phyloP scores from a whole-genome alignment of 1,140 invertebrate genomes.

The Eupeodes corollae region DNA sequence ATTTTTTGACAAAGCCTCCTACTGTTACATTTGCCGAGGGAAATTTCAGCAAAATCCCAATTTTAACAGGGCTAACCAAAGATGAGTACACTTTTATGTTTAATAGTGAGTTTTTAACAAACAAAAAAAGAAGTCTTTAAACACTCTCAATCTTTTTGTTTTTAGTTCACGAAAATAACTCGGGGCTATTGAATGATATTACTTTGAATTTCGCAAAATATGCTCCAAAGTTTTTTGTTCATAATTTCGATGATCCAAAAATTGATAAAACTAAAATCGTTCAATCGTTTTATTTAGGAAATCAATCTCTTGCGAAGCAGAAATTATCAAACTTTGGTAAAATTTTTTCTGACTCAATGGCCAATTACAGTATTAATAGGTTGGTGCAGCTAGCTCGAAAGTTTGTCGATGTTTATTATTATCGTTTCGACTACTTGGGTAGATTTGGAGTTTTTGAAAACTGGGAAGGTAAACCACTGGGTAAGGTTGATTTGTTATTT shows the following conservation, averaged over 20 bases:
- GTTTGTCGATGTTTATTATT: constrained; percentile 38
- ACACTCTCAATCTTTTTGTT: too few relatives aligned
- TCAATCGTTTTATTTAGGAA: not conserved
- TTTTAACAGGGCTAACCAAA: constrained; percentile 46
- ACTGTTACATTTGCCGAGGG: constrained; percentile 41
- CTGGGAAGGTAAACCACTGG: constrained; percentile 4
- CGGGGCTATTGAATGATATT: not conserved
- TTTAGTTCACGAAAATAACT: too few relatives aligned
- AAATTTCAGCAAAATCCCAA: constrained; percentile 46
- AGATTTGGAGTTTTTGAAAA: constrained; percentile 7
- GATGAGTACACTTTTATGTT: constrained; percentile 40
- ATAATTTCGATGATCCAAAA: not conserved
- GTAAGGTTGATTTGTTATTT: too few relatives aligned
- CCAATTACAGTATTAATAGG: constrained; percentile 36
- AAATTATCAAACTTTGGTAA: not conserved
- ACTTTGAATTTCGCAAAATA: not conserved
- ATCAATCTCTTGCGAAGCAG: not conserved
- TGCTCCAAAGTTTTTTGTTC: not conserved
- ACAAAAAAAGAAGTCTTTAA: too few relatives aligned
- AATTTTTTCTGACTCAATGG: constrained; percentile 32
- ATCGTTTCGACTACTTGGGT: constrained; percentile 35
- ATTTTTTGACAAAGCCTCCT: constrained; percentile 46
- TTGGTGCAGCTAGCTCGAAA: constrained; percentile 33
- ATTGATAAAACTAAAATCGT: not conserved
- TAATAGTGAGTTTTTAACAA: constrained; percentile 8